These are phyloP conservation scores for Artibeus jamaicensis DNA, from an alignment of 2,797 vertebrate genomes.

Conservation along the genomic window DNA sequence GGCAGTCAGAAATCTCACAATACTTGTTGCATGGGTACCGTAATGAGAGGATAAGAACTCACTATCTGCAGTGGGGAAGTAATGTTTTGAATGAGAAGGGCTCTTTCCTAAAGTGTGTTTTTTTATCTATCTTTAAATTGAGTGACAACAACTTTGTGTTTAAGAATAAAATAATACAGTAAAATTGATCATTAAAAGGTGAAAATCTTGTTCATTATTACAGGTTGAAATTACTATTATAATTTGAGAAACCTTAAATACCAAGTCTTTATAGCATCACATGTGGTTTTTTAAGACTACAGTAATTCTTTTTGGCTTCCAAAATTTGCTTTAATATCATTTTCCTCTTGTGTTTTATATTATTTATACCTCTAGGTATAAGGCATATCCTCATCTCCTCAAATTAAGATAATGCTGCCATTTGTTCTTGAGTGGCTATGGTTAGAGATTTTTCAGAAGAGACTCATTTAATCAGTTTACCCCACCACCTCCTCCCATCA, in stretches of 20 bases:
- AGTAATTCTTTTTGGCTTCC: not conserved
- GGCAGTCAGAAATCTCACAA: not conserved
- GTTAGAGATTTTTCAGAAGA: not conserved
- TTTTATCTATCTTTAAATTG: not conserved
- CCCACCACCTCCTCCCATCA: not conserved
- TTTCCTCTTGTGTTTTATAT: not conserved
- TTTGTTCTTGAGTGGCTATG: constrained; percentile 11
- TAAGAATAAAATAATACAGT: not conserved
- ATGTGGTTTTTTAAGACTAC: not conserved
- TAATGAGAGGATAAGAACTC: not conserved
- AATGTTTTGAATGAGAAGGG: not conserved
- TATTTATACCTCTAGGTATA: not conserved
- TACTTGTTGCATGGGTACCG: not conserved
- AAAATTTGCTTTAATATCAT: not conserved
- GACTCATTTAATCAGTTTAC: not conserved
- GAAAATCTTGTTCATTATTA: not conserved
- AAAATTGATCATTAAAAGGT: not conserved
- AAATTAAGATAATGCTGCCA: not conserved
- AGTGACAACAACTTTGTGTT: not conserved
- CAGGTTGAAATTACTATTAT: not conserved
- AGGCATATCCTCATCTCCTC: not conserved
- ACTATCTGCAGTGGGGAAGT: not conserved
- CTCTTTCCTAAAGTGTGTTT: not conserved
- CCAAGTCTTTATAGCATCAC: not conserved
- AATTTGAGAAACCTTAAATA: constrained; percentile 19